Evolutionary conservation across 2,113 vertebrate species (phyloP), one percentile per base, ranked within the genome.

Genomic region (Malaclemys terrapin): DNA sequence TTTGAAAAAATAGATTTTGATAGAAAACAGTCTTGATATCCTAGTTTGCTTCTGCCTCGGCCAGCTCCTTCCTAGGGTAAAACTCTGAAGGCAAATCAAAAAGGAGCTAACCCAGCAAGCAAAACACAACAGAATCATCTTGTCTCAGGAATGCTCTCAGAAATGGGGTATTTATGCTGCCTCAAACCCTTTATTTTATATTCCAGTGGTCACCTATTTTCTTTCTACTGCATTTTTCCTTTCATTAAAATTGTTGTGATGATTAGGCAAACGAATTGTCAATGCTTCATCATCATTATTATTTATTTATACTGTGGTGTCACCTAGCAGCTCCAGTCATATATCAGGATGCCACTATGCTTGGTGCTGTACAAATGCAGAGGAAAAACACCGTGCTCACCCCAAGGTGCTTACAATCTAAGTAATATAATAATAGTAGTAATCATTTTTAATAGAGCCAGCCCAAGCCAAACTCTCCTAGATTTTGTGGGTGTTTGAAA

Each of bases 1-100:
- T 97, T 89, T 95, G 96, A 87, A 80, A 53, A 57, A 6, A 54
- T 88, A 79, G 81, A 3, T 95, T 95, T 96, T 84, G 92, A 96
- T 96, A 95, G 79, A 94, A 87, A 96, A 93, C 54, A 95, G 93
- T 38, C 79, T n/a, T 22, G 45, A 2, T 93, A 94, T 88, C 97
- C 94, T 88, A 95, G 85, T 97, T 97, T 94, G 89, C 80, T 5
- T 0, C 62, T 92, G 92, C 94, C 91, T 38, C 65, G 89, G 97
- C 95, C 94, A 69, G 83, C 95, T 17, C 31, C 47, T 88, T 96
- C 94, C 87, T 95, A 25, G 96, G 94, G 65, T 89, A 81, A 92
- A 75, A 85, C 87, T 96, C 85, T 65, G 93, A 92, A 87, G 93
- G 92, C 89, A 79, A n/a, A 84, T 4, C 82, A 93, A 38, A 57